Base-by-base conservation (phyloP, 2,797 vertebrate species). In the Myiotriccus ornatus region DNA sequence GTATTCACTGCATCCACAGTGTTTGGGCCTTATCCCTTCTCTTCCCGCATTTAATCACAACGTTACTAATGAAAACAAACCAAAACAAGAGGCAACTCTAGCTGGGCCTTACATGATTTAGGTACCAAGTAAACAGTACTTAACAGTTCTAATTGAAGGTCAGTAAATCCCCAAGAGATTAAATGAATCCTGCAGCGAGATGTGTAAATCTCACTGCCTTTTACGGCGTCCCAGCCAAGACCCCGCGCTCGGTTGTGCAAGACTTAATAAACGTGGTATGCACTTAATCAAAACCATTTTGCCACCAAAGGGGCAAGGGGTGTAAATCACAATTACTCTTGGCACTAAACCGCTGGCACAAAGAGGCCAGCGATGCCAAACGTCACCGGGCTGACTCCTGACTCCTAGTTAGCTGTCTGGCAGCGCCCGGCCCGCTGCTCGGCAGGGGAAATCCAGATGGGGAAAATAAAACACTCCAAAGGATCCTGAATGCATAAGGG, bases 211-310 rank as follows among this genome's bases (percentile, higher is more conserved):
- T 98, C 95, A 64, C 89, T 96, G 94, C 96, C 96, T 98, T 97
- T 98, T 97, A 97, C 47, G 49, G 97, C 62, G 28, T 95, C 87
- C 89, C 78, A 88, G 95, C 96, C 95, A 94, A 96, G 89, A 89
- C 96, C 97, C 75, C 60, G 89, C 79, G 86, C 95, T 96, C 73
- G 27, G 85, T 94, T 96, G 94, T 95, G 97, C 97, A 95, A 95
- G 96, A 96, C 97, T 98, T 98, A 98, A 98, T 98, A 98, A 98
- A 98, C 21, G 87, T 96, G 97, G 97, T 97, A 98, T 98, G 98
- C 89, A 96, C 95, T 97, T 98, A 98, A 98, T 98, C 98, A 98
- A 98, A 98, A 98, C 98, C 98, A 98, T 97, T 98, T 98, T 98
- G 97, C 97, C 97, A 98, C 97, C 97, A 96, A 97, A 98, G 95